These are phyloP conservation scores for Selenia dentaria DNA, from an alignment of 2,888 invertebrate species.

Conservation along the genomic window DNA sequence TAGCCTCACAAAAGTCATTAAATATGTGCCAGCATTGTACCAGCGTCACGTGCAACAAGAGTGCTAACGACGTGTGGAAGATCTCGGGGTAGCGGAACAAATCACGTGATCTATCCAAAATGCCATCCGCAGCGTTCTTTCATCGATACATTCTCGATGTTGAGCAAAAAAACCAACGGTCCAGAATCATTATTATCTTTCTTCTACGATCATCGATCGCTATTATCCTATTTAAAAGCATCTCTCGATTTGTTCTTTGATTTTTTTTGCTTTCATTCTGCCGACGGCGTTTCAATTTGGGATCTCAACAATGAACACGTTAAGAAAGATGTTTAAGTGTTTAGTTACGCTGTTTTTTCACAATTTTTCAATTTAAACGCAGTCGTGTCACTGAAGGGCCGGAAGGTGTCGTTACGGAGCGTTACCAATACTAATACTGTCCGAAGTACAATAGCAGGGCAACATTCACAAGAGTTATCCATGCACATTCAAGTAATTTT, in stretches of 20 bases:
- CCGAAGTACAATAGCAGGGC: conserved; percentile 48
- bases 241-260: conserved; percentile 81
- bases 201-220: conserved; percentile 81
- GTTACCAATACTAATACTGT: conserved; percentile 74
- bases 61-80: conserved; percentile 81
- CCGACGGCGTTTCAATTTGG: conserved; percentile 77
- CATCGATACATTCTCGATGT: conserved; percentile 64
- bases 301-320: conserved; percentile 74
- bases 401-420: conserved; percentile 81
- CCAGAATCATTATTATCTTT: conserved; percentile 81
- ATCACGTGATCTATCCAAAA: conserved; percentile 72
- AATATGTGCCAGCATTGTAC: conserved; percentile 68
- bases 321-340: conserved; percentile 84
- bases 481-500: conserved; percentile 40
- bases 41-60: conserved; percentile 73
- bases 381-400: conserved; percentile 77
- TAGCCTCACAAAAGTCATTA: conserved; percentile 76
- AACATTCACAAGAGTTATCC: conserved; percentile 47
- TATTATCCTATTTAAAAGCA: conserved; percentile 83
- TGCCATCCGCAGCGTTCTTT: conserved; percentile 60
- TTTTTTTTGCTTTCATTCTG: conserved; percentile 73
- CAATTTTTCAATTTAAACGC: conserved; percentile 80
- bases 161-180: conserved; percentile 69
- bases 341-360: conserved; percentile 83
- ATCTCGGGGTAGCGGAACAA: conserved; percentile 80